Conservation (phyloP, 2,113 vertebrate species). For the Paradisaea rubra region DNA sequence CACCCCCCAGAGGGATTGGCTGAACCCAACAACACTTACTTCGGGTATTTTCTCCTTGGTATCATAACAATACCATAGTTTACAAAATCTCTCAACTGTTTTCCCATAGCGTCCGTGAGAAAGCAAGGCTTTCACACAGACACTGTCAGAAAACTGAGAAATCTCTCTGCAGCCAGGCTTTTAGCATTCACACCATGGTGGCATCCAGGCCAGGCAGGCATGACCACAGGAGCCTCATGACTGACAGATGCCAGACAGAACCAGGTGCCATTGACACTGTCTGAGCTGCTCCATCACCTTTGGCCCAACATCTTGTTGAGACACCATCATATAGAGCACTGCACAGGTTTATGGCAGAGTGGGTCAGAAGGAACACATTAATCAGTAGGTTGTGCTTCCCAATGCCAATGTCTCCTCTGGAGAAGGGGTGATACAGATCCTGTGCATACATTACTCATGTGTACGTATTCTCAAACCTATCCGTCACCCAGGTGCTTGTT, state of each 20-base stretch:
- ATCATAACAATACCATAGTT: too few relatives aligned
- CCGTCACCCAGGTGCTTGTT: not conserved
- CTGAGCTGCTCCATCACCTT: not conserved
- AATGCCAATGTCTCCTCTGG: not conserved
- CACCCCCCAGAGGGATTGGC: too few relatives aligned
- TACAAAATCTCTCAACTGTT: too few relatives aligned
- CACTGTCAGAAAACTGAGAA: too few relatives aligned
- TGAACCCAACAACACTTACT: too few relatives aligned
- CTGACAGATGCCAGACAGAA: not conserved
- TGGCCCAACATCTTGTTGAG: not conserved
- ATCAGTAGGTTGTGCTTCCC: not conserved
- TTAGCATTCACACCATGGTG: too few relatives aligned
- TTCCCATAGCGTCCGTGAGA: too few relatives aligned
- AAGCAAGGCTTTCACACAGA: too few relatives aligned
- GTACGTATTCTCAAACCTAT: not conserved
- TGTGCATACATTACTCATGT: not conserved
- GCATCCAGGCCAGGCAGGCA: not conserved
- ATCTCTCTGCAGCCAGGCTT: too few relatives aligned
- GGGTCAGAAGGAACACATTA: not conserved
- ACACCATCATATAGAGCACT: not conserved
- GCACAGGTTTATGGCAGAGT: not conserved
- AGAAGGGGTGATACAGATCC: not conserved
- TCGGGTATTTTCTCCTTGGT: too few relatives aligned
- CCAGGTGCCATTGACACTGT: not conserved
- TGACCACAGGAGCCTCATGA: not conserved